Base-by-base conservation (phyloP, 2,113 vertebrate genomes). In the Thoracochromis brauschi region DNA sequence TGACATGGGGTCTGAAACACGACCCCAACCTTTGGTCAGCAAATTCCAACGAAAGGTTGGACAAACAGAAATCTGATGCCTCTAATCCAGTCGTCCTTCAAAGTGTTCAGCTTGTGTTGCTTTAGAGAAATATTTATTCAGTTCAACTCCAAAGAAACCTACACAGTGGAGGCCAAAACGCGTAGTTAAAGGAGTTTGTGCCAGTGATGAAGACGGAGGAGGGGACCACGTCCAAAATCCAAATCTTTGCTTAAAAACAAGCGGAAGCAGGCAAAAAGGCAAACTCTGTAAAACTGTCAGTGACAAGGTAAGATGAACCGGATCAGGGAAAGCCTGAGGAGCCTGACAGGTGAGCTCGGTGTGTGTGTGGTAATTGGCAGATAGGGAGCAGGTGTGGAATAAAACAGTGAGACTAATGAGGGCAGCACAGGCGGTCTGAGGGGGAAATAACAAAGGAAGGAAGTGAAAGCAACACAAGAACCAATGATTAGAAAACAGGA, bases 1-100 rank as follows among this genome's bases (percentile, higher is more conserved):
- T 0, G n/a, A 71, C 11, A 0, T 42, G n/a, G 38, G n/a, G 65
- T 71, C 65, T 42, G n/a, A 71, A 45, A 45, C 13, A 4, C 6
- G 8, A 68, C 3, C 3, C 8, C 0, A 65, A 21, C 1, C 40
- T 29, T 73, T 47, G 9, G 21, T 10, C 21, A 10, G 40, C 68
- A 73, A 73, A 47, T 17, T 47, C 68, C 40, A 3, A 3, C 6
- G 6, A 73, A 42, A 33, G 16, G 58, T 33, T 33, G 58, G 21
- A 73, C 14, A 0, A 45, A 24, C 68, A 17, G 68, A 45, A 45
- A 45, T 21, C 40, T 10, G 24, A 73, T 4, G 21, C 68, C 68
- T 73, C n/a, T 42, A 16, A 16, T 71, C 14, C 68, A 29, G 8
- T 26, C 68, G 0, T 47, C 14, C 40, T 17, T 73, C 40, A 29